Percentiles rank a stretch among this genome's conserved stretches.
phyloP scores from a whole-genome alignment of 2,797 vertebrate genomes.

The Sebastes aleutianus region DNA sequence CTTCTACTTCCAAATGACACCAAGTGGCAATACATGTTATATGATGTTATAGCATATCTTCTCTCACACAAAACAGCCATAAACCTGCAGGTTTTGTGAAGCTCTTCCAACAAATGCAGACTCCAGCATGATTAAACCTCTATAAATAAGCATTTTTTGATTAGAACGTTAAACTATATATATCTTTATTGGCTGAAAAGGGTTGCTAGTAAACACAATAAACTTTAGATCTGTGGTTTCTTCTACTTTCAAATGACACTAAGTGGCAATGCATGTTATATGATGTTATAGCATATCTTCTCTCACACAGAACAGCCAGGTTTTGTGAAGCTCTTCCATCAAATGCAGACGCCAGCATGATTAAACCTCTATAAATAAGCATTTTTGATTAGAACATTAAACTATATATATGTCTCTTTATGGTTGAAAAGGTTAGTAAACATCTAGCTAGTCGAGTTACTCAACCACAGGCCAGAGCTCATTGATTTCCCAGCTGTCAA shows the following conservation, averaged over 20 bases:
- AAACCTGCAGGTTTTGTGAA: background rate
- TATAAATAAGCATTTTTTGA: background rate
- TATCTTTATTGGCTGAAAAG: background rate
- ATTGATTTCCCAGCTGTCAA: constrained; percentile 74
- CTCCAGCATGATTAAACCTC: background rate
- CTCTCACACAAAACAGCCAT: background rate
- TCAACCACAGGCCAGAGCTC: constrained; percentile 47
- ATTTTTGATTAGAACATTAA: background rate
- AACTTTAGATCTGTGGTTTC: background rate
- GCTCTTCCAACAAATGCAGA: background rate
- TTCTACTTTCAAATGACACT: background rate
- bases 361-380: background rate
- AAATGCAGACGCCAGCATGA: background rate
- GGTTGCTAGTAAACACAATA: background rate
- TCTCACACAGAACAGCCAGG: background rate
- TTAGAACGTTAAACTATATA: background rate
- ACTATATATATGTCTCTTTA: background rate
- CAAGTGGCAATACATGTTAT: background rate
- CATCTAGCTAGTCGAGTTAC: constrained; percentile 7
- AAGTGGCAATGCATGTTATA: background rate
- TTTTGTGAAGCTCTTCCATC: background rate
- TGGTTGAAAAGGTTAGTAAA: background rate
- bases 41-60: background rate
- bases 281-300: background rate
- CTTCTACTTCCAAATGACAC: background rate